phyloP scores from a whole-genome alignment of 2,888 invertebrate genomes.

The Tetragnatha montana region DNA sequence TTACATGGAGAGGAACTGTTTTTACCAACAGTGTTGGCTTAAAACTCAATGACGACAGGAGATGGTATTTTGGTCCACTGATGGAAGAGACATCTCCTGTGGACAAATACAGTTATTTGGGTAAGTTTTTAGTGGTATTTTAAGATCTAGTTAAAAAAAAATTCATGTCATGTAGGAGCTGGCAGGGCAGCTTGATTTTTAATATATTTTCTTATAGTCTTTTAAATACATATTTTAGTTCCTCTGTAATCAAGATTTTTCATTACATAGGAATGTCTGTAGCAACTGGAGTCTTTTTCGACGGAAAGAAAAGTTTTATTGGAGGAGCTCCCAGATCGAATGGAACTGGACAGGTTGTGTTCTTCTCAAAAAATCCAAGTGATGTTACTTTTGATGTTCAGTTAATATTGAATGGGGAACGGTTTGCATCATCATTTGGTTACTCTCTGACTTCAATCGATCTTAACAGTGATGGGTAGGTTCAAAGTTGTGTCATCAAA shows the following conservation, averaged over 20 bases:
- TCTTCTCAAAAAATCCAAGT: constrained; percentile 74
- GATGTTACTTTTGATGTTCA: constrained; percentile 81
- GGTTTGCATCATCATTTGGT: constrained; percentile 96
- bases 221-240: not conserved
- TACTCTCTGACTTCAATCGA: constrained; percentile 93
- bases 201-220: not conserved
- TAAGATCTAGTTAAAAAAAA: not conserved
- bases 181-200: too few species aligned
- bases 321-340: constrained; percentile 93
- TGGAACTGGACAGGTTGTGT: constrained; percentile 88
- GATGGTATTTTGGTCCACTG: constrained; percentile 87
- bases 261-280: constrained; percentile 87
- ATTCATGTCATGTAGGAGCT: too few species aligned
- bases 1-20: constrained; percentile 92
- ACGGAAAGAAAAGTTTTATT: constrained; percentile 82
- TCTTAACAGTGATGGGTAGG: constrained; percentile 93
- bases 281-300: constrained; percentile 86
- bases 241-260: not conserved
- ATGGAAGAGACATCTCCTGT: constrained; percentile 77
- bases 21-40: constrained; percentile 85
- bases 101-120: constrained; percentile 91
- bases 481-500: not conserved
- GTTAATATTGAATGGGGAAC: constrained; percentile 87
- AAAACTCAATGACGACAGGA: too few species aligned
- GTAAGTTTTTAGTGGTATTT: constrained; percentile 77